Percentiles rank a stretch among this genome's conserved stretches.
phyloP scores from a whole-genome alignment of 2,797 vertebrate species.

The Phylloscopus collybita region DNA sequence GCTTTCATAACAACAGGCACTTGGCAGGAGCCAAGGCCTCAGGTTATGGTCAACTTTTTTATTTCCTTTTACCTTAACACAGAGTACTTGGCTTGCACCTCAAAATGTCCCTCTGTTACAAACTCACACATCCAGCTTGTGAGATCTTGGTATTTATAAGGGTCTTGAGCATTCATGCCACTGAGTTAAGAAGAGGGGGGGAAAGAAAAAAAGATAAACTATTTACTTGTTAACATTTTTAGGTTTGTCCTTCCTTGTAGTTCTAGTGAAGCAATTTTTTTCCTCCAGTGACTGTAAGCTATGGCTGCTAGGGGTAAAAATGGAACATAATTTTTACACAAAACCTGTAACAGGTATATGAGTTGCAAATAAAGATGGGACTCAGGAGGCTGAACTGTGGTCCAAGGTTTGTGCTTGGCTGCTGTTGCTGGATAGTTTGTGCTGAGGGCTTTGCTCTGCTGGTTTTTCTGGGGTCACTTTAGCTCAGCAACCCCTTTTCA shows the following conservation, averaged over 20 bases:
- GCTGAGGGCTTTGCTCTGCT: not conserved
- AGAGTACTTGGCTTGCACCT: constrained; percentile 34
- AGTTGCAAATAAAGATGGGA: not conserved
- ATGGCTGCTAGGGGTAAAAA: constrained; percentile 64
- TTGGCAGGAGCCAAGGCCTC: constrained; percentile 72
- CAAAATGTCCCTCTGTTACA: constrained; percentile 47
- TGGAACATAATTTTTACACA: not conserved
- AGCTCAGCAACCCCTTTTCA: not conserved
- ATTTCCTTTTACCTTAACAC: constrained; percentile 22
- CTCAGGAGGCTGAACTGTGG: not conserved
- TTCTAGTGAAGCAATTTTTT: constrained; percentile 61
- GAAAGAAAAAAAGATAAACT: not conserved
- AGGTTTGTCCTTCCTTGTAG: constrained; percentile 13
- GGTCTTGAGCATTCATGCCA: constrained; percentile 46
- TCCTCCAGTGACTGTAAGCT: constrained; percentile 52
- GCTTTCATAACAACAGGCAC: constrained; percentile 79
- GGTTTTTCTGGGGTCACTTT: not conserved
- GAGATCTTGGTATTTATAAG: constrained; percentile 49
- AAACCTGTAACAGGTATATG: not conserved
- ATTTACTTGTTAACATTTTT: constrained; percentile 46
- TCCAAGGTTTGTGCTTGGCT: not conserved
- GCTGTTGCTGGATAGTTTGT: not conserved
- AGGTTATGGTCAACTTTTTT: constrained; percentile 70
- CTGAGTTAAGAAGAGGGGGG: constrained; percentile 22
- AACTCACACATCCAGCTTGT: constrained; percentile 32